These are phyloP conservation scores for Hetaerina americana DNA, from an alignment of 1,140 invertebrate genomes.

Conservation along the genomic window DNA sequence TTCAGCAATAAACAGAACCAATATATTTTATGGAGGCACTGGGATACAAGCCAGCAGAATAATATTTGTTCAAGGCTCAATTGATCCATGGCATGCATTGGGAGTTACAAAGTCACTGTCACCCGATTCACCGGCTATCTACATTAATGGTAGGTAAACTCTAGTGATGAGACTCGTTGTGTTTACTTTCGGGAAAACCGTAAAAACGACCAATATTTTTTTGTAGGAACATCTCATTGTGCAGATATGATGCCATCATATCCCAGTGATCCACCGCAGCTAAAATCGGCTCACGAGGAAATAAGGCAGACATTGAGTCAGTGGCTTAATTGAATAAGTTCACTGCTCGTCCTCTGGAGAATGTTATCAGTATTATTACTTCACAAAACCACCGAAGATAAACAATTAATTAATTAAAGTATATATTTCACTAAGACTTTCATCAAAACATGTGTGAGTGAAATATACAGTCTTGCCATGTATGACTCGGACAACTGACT, in stretches of 20 bases:
- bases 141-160: conserved; percentile 18
- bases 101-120: conserved; percentile 46
- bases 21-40: conserved; percentile 65
- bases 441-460: too few species aligned
- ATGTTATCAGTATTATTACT: too few species aligned
- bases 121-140: conserved; percentile 49
- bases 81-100: conserved; percentile 89
- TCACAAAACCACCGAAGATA: too few species aligned
- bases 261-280: conserved; percentile 35
- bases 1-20: conserved; percentile 50
- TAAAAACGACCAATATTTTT: not conserved
- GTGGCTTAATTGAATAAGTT: conserved; percentile 30
- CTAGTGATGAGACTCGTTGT: not conserved
- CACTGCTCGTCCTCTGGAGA: too few species aligned
- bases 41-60: conserved; percentile 56
- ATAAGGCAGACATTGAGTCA: conserved; percentile 37
- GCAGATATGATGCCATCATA: conserved; percentile 48
- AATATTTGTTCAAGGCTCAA: conserved; percentile 77
- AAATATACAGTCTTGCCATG: too few species aligned
- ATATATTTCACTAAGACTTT: too few species aligned
- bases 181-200: not conserved
- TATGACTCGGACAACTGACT: too few species aligned
- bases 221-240: conserved; percentile 55
- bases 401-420: too few species aligned
- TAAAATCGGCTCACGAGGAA: conserved; percentile 41